Conservation (phyloP, 2,888 invertebrate genomes). For the Drosophila sordidapex region DNA sequence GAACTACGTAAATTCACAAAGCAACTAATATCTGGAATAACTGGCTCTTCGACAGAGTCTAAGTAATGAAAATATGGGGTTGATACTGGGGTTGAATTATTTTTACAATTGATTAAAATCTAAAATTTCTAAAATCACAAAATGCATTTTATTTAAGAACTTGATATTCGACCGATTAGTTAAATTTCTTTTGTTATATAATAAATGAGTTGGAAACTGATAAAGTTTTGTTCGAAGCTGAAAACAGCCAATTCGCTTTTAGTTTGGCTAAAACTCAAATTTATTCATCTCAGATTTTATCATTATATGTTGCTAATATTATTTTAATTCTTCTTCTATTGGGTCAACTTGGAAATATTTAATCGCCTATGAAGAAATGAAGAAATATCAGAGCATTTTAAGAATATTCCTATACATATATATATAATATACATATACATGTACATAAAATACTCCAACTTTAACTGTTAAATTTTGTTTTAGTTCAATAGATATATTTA, state of each 20-base stretch:
- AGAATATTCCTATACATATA: background rate
- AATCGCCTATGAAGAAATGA: background rate
- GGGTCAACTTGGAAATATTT: background rate
- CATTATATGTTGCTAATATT: background rate
- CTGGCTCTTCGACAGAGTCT: slow-evolving; percentile 48
- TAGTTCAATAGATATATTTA: background rate
- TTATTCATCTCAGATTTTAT: background rate
- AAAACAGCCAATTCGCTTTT: background rate
- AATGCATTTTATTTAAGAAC: background rate
- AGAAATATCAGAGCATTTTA: background rate
- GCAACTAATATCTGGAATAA: slow-evolving; percentile 79
- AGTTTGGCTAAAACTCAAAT: background rate
- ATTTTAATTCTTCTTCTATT: background rate
- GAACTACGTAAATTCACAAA: slow-evolving; percentile 81
- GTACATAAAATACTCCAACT: no score
- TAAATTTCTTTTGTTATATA: background rate
- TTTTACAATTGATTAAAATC: background rate
- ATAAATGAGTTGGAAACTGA: background rate
- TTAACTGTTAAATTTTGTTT: no score
- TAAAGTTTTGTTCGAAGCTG: background rate
- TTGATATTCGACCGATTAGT: background rate
- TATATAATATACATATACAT: background rate
- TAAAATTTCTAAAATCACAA: background rate
- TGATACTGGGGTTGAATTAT: background rate
- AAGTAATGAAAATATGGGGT: slow-evolving; percentile 3